Conservation (phyloP, 2,113 vertebrate genomes). For the Xiphorhynchus elegans region DNA sequence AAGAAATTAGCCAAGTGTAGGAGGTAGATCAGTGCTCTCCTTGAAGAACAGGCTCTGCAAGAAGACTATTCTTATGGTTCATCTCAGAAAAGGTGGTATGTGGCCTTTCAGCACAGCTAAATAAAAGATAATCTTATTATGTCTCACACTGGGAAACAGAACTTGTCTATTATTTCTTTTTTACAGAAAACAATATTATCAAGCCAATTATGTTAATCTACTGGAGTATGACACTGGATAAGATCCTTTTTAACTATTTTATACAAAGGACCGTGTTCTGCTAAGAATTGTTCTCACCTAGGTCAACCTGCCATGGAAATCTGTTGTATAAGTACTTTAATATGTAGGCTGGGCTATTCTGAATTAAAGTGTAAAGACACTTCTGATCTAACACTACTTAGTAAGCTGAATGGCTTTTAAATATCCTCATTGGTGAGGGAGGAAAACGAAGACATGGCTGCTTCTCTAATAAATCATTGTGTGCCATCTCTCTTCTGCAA, state of each 20-base stretch:
- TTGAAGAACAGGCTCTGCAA: not conserved
- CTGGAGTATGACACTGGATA: not conserved
- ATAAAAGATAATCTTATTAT: not conserved
- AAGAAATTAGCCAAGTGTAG: not conserved
- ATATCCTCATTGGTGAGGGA: not conserved
- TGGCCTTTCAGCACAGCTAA: not conserved
- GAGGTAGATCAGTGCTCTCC: not conserved
- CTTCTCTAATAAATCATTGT: not conserved
- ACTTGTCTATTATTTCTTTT: not conserved
- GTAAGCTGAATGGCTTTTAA: not conserved
- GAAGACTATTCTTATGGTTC: not conserved
- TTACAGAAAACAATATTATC: not conserved
- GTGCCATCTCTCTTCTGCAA: not conserved
- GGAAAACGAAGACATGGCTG: not conserved
- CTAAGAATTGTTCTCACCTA: not conserved
- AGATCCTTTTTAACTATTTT: not conserved
- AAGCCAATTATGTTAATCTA: not conserved
- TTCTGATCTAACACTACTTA: not conserved
- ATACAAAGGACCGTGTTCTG: not conserved
- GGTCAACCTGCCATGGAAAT: not conserved
- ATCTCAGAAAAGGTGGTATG: not conserved
- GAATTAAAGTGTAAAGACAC: not conserved
- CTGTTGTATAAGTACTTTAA: not conserved
- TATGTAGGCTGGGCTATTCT: not conserved
- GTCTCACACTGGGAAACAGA: not conserved